Base-by-base conservation (phyloP, 2,888 invertebrate genomes). In the Chrysolina haemoptera region DNA sequence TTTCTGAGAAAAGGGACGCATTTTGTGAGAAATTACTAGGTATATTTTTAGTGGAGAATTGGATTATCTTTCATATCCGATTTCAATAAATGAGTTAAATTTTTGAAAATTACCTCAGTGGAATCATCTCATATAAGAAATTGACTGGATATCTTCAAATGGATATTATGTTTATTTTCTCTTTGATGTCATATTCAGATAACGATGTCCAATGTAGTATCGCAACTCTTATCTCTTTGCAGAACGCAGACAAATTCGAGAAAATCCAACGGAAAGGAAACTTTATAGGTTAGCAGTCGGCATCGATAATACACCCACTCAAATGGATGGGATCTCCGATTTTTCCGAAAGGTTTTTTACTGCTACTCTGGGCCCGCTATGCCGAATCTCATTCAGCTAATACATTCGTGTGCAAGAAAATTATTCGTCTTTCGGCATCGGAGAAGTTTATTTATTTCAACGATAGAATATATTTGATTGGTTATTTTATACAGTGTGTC, bases 231-330 rank as follows among this genome's bases (percentile, higher is more conserved):
- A 68, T 70, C 71, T 69, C 73, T 73, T 75, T 70, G 74, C 70
- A 72, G 67, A 71, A 70, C 74, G 78, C 80, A 77, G 80, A 82
- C 76, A 80, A 79, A 82, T 83, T 82, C 81, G 81, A 79, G 78
- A 63, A 63, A 67, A 66, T 62, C 66, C 62, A 79, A 76, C 64
- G 73, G 76, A 78, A 78, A 79, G 79, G 73, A 73, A 77, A 78
- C 77, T 78, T 82, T 81, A 81, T 79, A 81, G 77, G 81, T 11
- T 20, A 11, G 18, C 53, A 22, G 80, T 81, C 80, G 81, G 75
- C 77, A 80, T 78, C 80, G 78, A 81, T 70, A 70, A 75, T 75
- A 71, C 43, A 75, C 74, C 70, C 65, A 71, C 71, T 75, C 73
- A 70, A 73, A 73, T 71, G 65, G 71, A 77, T 70, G 64, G 50